Evolutionary conservation across 2,888 invertebrate species (phyloP), one percentile per base, ranked within the genome.

Genomic region (Rhyacophila evoluta): DNA sequence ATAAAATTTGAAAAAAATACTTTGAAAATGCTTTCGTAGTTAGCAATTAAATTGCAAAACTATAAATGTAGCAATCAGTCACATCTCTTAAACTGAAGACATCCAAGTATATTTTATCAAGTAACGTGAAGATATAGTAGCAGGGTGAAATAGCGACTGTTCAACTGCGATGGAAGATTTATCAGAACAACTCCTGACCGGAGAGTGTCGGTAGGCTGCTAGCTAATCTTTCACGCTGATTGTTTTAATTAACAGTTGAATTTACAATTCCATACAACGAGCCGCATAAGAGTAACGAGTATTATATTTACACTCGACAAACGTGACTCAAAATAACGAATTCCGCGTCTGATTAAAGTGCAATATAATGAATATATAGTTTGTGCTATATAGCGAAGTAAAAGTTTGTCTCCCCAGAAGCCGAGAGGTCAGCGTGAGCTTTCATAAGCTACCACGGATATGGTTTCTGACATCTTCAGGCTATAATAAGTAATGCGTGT

Each of bases 161-260:
- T 55, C 25, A 25, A 55, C 55, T 55, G 19, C 55, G 55, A 55
- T 55, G 55, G 55, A 55, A 55, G 55, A 55, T 55, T 55, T 55
- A 55, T 55, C 55, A 55, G 25, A 55, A 55, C 55, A 55, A 55
- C 55, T 55, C 55, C 55, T 55, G 55, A 55, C 55, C 55, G 19
- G 55, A 55, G 55, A 55, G 55, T 55, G 55, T 55, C 55, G 25
- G 55, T 55, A 55, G 55, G 55, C 25, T 55, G 1, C 55, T 6
- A 55, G 55, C 55, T 55, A 55, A 55, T 55, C 55, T 55, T 55
- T 19, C 55, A 55, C 15, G 55, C 55, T 55, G 55, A 55, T 55
- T 55, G 55, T 55, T 55, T 55, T 55, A 55, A 55, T 55, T 55
- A 55, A 55, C 55, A 55, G 55, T 55, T 55, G 55, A 55, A 55